Evolutionary conservation across 2,888 invertebrate genomes (phyloP).

Genomic region (Leuctra nigra): DNA sequence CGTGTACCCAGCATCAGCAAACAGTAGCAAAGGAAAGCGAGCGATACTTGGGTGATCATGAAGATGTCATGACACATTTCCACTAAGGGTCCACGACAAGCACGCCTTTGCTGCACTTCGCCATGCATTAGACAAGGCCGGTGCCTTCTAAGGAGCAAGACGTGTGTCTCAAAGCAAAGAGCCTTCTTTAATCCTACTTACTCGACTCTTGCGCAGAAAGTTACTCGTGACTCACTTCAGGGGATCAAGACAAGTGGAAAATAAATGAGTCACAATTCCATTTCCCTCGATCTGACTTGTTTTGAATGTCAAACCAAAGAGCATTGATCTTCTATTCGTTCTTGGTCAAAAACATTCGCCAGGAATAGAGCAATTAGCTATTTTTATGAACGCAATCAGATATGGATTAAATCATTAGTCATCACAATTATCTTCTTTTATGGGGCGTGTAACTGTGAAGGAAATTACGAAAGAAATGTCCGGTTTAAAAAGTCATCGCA

Average conservation of each 20-base stretch:
- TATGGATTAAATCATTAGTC: neutral
- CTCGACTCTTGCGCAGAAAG: slow-evolving; percentile 1
- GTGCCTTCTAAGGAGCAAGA: neutral
- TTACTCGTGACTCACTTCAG: neutral
- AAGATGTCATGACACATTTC: slow-evolving; percentile 12
- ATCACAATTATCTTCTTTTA: slow-evolving; percentile 5
- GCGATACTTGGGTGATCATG: too few relatives aligned
- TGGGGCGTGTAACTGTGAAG: slow-evolving; percentile 9
- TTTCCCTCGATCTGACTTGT: too few relatives aligned
- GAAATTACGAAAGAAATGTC: slow-evolving; percentile 1
- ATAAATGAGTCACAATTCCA: too few relatives aligned
- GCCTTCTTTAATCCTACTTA: slow-evolving; percentile 8
- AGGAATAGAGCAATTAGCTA: too few relatives aligned
- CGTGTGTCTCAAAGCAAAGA: too few relatives aligned
- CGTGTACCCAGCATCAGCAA: too few relatives aligned
- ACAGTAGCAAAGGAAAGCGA: too few relatives aligned
- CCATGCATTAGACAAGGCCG: neutral
- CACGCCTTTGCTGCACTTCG: too few relatives aligned
- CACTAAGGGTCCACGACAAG: neutral
- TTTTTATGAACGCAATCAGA: too few relatives aligned
- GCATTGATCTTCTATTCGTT: too few relatives aligned
- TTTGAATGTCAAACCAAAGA: too few relatives aligned
- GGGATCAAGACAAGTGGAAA: neutral
- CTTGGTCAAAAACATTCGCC: too few relatives aligned
- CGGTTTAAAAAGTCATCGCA: neutral